These are phyloP conservation scores for Leptura quadrifasciata DNA, from an alignment of 2,888 invertebrate genomes.

Conservation along the genomic window DNA sequence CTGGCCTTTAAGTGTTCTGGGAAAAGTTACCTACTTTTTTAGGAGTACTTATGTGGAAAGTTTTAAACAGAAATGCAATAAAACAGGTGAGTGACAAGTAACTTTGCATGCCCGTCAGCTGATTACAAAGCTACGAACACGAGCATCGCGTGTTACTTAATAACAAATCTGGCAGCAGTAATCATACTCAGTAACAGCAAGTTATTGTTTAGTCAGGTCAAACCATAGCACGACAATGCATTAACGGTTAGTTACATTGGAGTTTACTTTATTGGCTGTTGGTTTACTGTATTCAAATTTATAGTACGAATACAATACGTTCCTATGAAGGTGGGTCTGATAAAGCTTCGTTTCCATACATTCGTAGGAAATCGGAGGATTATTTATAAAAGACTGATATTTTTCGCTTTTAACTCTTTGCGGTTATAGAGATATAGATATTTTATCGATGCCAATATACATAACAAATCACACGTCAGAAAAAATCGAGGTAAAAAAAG, in stretches of 20 bases:
- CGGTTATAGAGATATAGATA: no score
- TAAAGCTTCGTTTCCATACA: no score
- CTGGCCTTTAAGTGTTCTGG: slow-evolving; percentile 8
- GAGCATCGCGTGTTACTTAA: slow-evolving; percentile 68
- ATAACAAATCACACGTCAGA: no score
- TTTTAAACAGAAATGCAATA: slow-evolving; percentile 26
- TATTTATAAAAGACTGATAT: no score
- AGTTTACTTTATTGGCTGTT: slow-evolving; percentile 3
- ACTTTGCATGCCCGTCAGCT: slow-evolving; percentile 68
- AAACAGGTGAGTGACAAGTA: slow-evolving; percentile 64
- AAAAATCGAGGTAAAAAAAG: no score
- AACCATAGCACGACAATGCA: slow-evolving; percentile 63
- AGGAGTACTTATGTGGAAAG: neutral
- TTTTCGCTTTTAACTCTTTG: no score
- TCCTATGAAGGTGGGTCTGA: no score
- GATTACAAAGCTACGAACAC: slow-evolving; percentile 62
- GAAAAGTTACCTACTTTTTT: slow-evolving; percentile 6
- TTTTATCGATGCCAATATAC: no score
- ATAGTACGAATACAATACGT: neutral
- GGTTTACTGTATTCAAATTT: neutral
- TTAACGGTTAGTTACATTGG: slow-evolving; percentile 56
- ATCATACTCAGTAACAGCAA: slow-evolving; percentile 63
- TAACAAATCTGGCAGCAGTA: slow-evolving; percentile 69
- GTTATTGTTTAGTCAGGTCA: slow-evolving; percentile 69
- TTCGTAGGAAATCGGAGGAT: no score